Percentiles rank a stretch among this genome's conserved stretches.
These are phyloP conservation scores for Nephrocerus scutellatus DNA, from an alignment of 2,888 invertebrate genomes.

Conservation along the genomic window DNA sequence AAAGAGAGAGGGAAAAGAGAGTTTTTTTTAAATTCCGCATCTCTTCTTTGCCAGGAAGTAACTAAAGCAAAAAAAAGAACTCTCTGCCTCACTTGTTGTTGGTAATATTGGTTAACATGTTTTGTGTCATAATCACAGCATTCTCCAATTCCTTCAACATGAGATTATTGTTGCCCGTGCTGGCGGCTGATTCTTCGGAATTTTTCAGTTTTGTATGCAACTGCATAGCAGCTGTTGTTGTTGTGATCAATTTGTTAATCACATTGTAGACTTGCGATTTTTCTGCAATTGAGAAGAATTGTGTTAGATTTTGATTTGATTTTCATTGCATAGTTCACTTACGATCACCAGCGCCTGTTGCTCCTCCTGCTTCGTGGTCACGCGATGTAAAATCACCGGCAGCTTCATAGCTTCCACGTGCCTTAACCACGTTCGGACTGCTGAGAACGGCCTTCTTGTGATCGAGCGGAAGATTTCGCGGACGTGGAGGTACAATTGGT, in stretches of 20 bases:
- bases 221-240: slow-evolving; percentile 46
- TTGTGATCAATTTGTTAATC: slow-evolving; percentile 50
- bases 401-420: slow-evolving; percentile 34
- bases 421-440: slow-evolving; percentile 32
- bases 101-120: slow-evolving; percentile 47
- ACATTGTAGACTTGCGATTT: slow-evolving; percentile 58
- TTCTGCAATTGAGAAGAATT: slow-evolving; percentile 45
- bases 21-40: too few relatives aligned
- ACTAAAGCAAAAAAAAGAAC: too few relatives aligned
- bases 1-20: too few relatives aligned
- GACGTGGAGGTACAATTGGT: slow-evolving; percentile 59
- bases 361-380: slow-evolving; percentile 22
- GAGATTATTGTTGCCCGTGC: slow-evolving; percentile 32
- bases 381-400: slow-evolving; percentile 32
- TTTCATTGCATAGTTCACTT: slow-evolving; percentile 23
- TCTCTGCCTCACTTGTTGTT: slow-evolving; percentile 36
- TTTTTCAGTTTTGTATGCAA: slow-evolving; percentile 46
- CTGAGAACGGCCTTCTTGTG: slow-evolving; percentile 45
- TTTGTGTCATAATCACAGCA: slow-evolving; percentile 48
- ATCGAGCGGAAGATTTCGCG: slow-evolving; percentile 60
- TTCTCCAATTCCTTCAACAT: slow-evolving; percentile 48
- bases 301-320: background rate
- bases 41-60: too few relatives aligned
- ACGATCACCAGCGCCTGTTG: too few relatives aligned
- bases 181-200: slow-evolving; percentile 35